Conservation (phyloP, 1,140 invertebrate species). For the Drosophila santomea region DNA sequence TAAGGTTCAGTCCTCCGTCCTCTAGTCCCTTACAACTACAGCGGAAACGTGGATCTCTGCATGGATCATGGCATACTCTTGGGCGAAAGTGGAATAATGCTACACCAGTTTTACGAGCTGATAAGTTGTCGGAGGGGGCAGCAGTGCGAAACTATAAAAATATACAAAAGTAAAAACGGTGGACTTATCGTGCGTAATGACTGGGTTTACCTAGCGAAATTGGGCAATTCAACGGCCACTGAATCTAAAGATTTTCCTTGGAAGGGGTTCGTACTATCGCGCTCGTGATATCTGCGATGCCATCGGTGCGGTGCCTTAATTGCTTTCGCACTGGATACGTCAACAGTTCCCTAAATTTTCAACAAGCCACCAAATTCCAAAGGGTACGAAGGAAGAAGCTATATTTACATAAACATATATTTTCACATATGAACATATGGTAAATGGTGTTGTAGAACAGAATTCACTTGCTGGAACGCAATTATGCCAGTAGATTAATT, state of each 20-base stretch:
- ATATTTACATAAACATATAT: background rate
- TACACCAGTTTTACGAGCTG: background rate
- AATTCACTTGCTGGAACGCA: no score
- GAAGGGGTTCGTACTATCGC: background rate
- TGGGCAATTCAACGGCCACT: slow-evolving; percentile 5
- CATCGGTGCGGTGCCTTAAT: background rate
- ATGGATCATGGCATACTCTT: slow-evolving; percentile 2
- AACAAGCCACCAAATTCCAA: background rate
- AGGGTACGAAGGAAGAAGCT: background rate
- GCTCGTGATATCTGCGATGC: background rate
- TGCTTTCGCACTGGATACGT: slow-evolving; percentile 3
- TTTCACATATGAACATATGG: no score
- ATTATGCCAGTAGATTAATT: no score
- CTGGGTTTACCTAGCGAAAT: slow-evolving; percentile 1
- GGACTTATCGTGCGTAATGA: slow-evolving; percentile 9
- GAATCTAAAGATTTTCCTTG: slow-evolving; percentile 3
- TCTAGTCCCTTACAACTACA: background rate
- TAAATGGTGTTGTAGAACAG: no score
- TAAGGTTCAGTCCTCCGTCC: background rate
- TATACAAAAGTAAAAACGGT: slow-evolving; percentile 6
- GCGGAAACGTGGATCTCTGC: background rate
- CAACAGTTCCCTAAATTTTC: background rate
- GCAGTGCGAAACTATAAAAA: background rate
- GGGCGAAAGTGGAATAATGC: background rate
- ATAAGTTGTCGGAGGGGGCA: background rate